A percentile compares a stretch with the other conserved stretches of the same genome.
Conservation (phyloP, 2,797 vertebrate genomes). For the Epinephelus awoara region DNA sequence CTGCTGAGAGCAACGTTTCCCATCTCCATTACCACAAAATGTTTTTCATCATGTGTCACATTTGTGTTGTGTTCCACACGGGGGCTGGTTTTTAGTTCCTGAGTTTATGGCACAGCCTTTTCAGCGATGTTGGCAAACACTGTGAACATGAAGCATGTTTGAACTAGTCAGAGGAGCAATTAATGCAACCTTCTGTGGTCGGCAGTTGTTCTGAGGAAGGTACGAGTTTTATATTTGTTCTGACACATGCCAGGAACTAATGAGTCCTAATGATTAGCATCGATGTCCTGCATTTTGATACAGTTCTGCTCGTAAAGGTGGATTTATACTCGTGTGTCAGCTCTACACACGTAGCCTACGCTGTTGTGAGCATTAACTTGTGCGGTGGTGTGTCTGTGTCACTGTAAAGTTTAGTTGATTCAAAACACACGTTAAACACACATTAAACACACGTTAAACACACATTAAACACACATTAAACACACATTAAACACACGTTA, state of each 20-base stretch:
- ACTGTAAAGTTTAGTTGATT: too few relatives aligned
- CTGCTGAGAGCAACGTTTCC: background rate
- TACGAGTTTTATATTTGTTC: background rate
- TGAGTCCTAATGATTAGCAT: background rate
- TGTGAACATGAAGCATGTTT: background rate
- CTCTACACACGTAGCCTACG: too few relatives aligned
- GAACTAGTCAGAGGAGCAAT: background rate
- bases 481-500: too few relatives aligned
- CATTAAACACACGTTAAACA: too few relatives aligned
- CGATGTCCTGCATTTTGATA: background rate
- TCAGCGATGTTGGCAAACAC: background rate
- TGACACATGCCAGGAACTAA: background rate
- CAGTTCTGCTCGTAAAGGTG: too few relatives aligned
- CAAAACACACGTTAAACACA: too few relatives aligned
- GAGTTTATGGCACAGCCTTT: background rate
- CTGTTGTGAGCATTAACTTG: too few relatives aligned
- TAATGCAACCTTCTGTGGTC: background rate
- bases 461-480: too few relatives aligned
- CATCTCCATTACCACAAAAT: conserved; percentile 9
- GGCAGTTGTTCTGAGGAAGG: too few relatives aligned
- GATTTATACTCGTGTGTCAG: too few relatives aligned
- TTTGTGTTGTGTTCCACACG: background rate
- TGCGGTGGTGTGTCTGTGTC: too few relatives aligned
- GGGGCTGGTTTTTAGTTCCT: background rate
- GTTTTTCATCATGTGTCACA: background rate